Conservation (phyloP, 2,113 vertebrate species). For the Dinomys branickii region DNA sequence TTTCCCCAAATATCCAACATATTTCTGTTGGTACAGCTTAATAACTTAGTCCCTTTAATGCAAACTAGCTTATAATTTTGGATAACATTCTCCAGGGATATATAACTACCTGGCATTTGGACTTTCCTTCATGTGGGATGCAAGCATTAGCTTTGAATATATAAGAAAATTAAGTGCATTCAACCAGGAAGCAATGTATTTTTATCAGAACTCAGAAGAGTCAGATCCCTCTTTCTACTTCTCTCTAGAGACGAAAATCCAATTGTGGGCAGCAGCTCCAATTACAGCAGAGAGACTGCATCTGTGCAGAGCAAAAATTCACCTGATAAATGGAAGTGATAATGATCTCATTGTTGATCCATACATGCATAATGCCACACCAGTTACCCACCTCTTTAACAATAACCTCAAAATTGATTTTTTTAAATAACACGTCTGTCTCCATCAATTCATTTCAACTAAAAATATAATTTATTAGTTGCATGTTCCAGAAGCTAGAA, state of each 20-base stretch:
- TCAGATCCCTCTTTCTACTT: conserved; percentile 57
- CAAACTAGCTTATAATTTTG: conserved; percentile 52
- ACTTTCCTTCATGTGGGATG: conserved; percentile 65
- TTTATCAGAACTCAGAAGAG: conserved; percentile 71
- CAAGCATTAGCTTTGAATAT: conserved; percentile 72
- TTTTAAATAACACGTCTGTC: background rate
- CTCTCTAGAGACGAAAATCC: conserved; percentile 54
- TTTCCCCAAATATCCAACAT: background rate
- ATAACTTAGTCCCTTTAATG: conserved; percentile 53
- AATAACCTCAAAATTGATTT: conserved; percentile 23
- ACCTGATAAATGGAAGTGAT: conserved; percentile 30
- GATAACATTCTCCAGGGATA: conserved; percentile 55
- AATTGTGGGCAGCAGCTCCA: conserved; percentile 8
- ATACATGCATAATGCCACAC: background rate
- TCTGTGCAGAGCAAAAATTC: conserved; percentile 55
- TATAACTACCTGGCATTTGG: conserved; percentile 62
- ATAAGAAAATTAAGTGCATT: conserved; percentile 74
- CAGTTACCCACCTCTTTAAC: background rate
- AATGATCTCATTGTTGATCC: background rate
- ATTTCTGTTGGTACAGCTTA: conserved; percentile 39
- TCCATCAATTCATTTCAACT: background rate
- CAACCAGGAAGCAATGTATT: conserved; percentile 64
- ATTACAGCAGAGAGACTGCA: conserved; percentile 14
- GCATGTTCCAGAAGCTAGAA: background rate
- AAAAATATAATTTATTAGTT: background rate